Evolutionary conservation across 2,888 invertebrate species (phyloP).

Genomic region (Sclerodermus sp.): DNA sequence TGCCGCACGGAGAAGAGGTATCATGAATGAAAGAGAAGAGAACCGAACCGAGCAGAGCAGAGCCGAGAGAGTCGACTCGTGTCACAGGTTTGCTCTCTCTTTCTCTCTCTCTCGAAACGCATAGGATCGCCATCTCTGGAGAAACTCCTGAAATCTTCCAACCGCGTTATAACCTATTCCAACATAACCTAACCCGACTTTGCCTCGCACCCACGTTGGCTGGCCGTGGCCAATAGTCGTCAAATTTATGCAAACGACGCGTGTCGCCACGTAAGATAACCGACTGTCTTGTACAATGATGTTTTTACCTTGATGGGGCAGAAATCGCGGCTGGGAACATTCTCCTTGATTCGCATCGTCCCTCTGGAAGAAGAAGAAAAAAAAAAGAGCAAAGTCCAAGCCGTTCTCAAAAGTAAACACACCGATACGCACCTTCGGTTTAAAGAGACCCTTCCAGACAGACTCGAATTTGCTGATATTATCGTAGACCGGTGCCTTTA

Average conservation of each 20-base stretch:
- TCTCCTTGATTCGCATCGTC: conserved; percentile 15
- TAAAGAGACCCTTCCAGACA: conserved; percentile 52
- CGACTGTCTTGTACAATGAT: background rate
- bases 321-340: conserved; percentile 30
- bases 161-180: too few species aligned
- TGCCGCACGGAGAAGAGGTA: conserved; percentile 11
- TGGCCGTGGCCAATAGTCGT: too few species aligned
- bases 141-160: conserved; percentile 8
- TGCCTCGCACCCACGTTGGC: background rate
- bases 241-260: too few species aligned
- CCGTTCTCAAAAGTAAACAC: background rate
- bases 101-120: too few species aligned
- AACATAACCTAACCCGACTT: conserved; percentile 20
- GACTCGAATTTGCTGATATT: conserved; percentile 69
- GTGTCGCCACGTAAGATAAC: background rate
- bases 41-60: background rate
- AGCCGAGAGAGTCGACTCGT: too few species aligned
- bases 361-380: conserved; percentile 20
- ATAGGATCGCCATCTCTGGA: conserved; percentile 30
- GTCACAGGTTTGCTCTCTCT: too few species aligned
- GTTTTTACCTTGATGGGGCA: conserved; percentile 47
- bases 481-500: conserved; percentile 67
- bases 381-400: background rate
- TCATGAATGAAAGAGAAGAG: conserved; percentile 28
- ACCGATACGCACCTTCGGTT: conserved; percentile 33